Evolutionary conservation across 2,888 invertebrate species (phyloP).

Genomic region (Drosophila affinis): DNA sequence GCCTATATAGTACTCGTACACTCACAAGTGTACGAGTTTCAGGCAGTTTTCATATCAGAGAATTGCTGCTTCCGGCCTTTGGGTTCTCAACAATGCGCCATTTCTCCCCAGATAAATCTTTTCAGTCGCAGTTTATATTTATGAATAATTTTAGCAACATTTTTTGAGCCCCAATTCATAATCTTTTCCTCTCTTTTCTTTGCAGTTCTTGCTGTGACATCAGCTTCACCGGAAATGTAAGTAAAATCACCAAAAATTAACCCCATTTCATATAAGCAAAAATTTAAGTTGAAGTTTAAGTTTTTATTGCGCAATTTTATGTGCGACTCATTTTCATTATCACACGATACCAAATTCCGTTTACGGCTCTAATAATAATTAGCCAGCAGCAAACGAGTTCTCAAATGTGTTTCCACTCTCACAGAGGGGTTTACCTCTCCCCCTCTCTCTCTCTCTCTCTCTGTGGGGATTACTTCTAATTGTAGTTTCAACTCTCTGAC

Average conservation of each 20-base stretch:
- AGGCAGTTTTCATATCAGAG: slow-evolving; percentile 22
- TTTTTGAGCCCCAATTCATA: slow-evolving; percentile 12
- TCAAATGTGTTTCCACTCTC: slow-evolving; percentile 25
- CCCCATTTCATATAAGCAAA: slow-evolving; percentile 45
- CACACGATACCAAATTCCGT: slow-evolving; percentile 56
- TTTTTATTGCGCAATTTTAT: slow-evolving; percentile 47
- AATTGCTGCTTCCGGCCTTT: slow-evolving; percentile 53
- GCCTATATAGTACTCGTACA: neutral
- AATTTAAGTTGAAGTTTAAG: slow-evolving; percentile 43
- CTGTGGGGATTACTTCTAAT: slow-evolving; percentile 56
- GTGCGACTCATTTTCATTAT: slow-evolving; percentile 45
- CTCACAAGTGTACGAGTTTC: neutral
- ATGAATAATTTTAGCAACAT: slow-evolving; percentile 36
- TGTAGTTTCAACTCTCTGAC: slow-evolving; percentile 76
- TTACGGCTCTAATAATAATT: slow-evolving; percentile 65
- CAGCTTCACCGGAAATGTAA: slow-evolving; percentile 45
- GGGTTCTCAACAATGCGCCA: slow-evolving; percentile 59
- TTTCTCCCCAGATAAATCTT: slow-evolving; percentile 64
- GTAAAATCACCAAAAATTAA: slow-evolving; percentile 43
- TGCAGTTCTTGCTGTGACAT: slow-evolving; percentile 27
- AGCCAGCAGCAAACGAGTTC: slow-evolving; percentile 48
- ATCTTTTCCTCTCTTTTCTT: slow-evolving; percentile 22
- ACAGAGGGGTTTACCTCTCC: no score
- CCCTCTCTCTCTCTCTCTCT: no score
- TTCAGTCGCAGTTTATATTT: slow-evolving; percentile 24